Conservation (phyloP, 2,888 invertebrate genomes). For the Resseliella maxima region DNA sequence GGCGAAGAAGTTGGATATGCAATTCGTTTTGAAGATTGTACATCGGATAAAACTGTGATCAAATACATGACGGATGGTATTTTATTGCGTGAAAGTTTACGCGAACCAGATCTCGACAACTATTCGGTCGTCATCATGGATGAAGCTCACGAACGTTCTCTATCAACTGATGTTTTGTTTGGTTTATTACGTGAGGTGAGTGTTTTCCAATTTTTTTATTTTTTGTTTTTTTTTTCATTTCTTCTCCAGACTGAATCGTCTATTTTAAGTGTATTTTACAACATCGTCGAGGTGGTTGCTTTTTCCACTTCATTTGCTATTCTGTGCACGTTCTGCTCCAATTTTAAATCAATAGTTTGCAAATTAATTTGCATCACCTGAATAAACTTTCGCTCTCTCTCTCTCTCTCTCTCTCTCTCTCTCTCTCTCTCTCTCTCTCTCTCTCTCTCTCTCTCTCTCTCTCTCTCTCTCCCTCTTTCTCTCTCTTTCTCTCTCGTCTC, state of each 20-base stretch:
- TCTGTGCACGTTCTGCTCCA: neutral
- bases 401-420: too few relatives aligned
- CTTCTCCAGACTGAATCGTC: too few relatives aligned
- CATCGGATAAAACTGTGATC: conserved; percentile 90
- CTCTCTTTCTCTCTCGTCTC: too few relatives aligned
- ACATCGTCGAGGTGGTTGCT: neutral
- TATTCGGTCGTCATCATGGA: conserved; percentile 99
- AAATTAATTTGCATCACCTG: conserved; percentile 12
- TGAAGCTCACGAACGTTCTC: conserved; percentile 97
- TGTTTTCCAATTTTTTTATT: conserved; percentile 59
- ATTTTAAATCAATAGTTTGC: conserved; percentile 25
- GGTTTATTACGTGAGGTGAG: conserved; percentile 91
- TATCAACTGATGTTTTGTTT: conserved; percentile 98
- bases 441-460: too few relatives aligned
- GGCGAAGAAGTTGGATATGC: conserved; percentile 97
- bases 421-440: too few relatives aligned
- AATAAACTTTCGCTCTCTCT: too few relatives aligned
- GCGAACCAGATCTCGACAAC: conserved; percentile 96
- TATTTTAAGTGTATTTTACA: neutral
- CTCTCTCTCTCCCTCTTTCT: too few relatives aligned
- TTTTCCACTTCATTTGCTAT: conserved; percentile 11
- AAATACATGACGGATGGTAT: conserved; percentile 99
- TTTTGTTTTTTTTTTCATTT: neutral
- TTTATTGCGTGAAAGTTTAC: conserved; percentile 91
- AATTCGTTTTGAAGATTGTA: conserved; percentile 99